Evolutionary conservation across 2,113 vertebrate genomes (phyloP), one percentile per base, ranked within the genome.

Genomic region (Manacus vitellinus): DNA sequence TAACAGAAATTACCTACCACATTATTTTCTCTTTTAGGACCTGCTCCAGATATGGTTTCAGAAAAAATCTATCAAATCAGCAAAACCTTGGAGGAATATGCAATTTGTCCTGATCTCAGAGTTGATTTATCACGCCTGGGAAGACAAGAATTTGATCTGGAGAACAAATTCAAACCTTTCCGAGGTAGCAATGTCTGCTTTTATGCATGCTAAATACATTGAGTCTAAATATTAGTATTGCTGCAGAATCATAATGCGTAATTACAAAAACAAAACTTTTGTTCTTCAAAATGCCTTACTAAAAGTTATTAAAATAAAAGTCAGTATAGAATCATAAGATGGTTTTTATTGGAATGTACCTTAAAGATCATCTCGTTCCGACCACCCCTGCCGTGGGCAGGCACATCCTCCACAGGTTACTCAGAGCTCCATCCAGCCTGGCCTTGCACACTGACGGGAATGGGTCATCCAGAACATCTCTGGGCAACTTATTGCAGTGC

Each of bases 131-230:
- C 99, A 91, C 98, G 99, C 54, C 97, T 99, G 72, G 99, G 99
- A 97, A 99, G 99, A 89, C 99, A 99, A 89, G 99, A 99, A 82
- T 99, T 99, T 98, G 99, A 99, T 97, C 96, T 99, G 95, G 99
- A 99, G 98, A 99, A 99, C 98, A 99, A 99, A 96, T 99, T 99
- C 97, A 99, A 99, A 95, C 99, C 99, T 79, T 99, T 99, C 97
- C 98, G 99, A 99, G 99, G 99, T 99, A 98, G 79, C 51, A 47
- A 0, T 31, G 8, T 74, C 2, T n/a, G 39, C 33, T 95, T 70
- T 95, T 85, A 66, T 43, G 68, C 28, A 39, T 77, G 62, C 17
- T 74, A 47, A 18, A 28, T 82, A 31, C 2, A 9, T 66, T 41
- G 8, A 15, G 72, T 70, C 15, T 68, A 27, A 67, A 23, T 54